These are phyloP conservation scores for Sapajus apella DNA, from an alignment of 2,113 vertebrate species.

Conservation along the genomic window DNA sequence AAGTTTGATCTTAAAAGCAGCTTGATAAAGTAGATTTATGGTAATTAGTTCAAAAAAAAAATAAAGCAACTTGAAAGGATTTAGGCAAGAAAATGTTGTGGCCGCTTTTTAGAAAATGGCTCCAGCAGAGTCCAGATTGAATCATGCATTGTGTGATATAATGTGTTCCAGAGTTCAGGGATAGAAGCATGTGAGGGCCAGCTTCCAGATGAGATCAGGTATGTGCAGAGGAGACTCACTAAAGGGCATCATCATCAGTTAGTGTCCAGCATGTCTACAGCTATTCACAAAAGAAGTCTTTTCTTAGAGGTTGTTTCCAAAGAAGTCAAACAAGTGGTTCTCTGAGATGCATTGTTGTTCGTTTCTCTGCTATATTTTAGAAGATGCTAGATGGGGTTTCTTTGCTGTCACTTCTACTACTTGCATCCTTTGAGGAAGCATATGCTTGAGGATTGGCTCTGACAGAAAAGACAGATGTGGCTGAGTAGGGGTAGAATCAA, in stretches of 20 bases:
- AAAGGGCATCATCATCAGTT: not conserved
- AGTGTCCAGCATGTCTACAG: not conserved
- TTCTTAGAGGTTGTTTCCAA: not conserved
- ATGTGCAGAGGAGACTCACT: not conserved
- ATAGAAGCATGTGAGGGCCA: not conserved
- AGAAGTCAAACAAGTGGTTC: conserved; percentile 9
- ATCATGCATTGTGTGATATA: not conserved
- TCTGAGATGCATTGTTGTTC: not conserved
- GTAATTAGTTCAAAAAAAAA: too few species aligned
- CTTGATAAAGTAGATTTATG: not conserved
- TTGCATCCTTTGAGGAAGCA: not conserved
- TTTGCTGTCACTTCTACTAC: not conserved
- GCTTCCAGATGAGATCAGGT: not conserved
- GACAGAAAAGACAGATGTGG: not conserved
- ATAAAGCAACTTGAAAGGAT: not conserved
- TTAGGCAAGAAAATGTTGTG: not conserved
- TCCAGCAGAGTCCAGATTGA: not conserved
- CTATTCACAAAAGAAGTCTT: not conserved
- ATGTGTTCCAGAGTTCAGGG: not conserved
- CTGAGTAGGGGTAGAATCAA: not conserved
- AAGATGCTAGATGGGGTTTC: not conserved
- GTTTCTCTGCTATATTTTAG: not conserved
- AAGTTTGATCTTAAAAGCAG: conserved; percentile 24
- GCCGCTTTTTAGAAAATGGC: not conserved
- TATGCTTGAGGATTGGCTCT: not conserved